A percentile compares a stretch with the other conserved stretches of the same genome.
phyloP scores from a whole-genome alignment of 2,797 vertebrate genomes.

The Spheniscus humboldti region DNA sequence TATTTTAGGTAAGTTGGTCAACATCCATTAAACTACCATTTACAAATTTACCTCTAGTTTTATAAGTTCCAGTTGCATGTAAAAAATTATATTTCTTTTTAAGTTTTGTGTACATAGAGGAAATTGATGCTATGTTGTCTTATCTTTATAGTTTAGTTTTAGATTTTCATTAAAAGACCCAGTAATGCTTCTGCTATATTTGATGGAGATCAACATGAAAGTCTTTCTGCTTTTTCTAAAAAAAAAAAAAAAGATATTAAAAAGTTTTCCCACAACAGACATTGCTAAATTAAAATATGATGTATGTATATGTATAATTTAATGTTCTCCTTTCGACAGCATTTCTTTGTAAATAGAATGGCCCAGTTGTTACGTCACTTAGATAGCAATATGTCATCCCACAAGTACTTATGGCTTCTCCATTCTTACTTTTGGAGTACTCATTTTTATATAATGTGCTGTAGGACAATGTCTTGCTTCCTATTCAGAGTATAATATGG shows the following conservation, averaged over 20 bases:
- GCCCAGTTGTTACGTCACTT: not conserved
- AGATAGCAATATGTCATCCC: not conserved
- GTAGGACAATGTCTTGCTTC: not conserved
- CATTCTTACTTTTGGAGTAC: not conserved
- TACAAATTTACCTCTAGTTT: not conserved
- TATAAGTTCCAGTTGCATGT: not conserved
- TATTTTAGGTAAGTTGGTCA: conserved; percentile 2
- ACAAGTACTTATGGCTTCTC: not conserved
- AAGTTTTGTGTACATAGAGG: not conserved
- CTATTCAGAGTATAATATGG: not conserved
- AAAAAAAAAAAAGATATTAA: not conserved
- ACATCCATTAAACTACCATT: not conserved
- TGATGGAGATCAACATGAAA: not conserved
- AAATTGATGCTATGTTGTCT: not conserved
- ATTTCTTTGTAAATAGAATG: not conserved
- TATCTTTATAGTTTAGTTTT: not conserved
- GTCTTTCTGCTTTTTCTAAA: not conserved
- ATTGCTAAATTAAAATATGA: not conserved
- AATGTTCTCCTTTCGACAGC: not conserved
- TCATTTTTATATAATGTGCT: not conserved
- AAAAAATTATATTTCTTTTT: not conserved
- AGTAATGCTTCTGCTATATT: not conserved
- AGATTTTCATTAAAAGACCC: not conserved
- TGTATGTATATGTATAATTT: not conserved
- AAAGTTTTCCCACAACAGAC: not conserved